phyloP scores from a whole-genome alignment of 2,888 invertebrate genomes.

The Lottia gigantea region DNA sequence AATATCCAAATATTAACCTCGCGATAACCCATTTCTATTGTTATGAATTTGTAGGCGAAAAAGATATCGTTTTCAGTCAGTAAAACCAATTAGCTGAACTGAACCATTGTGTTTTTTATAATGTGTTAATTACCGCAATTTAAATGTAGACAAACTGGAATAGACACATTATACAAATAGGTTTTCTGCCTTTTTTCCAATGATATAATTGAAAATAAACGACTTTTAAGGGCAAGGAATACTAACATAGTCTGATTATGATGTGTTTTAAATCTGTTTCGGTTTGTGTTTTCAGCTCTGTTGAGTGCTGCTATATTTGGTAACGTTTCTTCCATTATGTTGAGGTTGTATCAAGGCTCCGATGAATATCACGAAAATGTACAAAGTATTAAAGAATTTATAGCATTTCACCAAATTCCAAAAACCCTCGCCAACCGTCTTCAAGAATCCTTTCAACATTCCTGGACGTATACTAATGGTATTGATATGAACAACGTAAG shows the following conservation, averaged over 20 bases:
- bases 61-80: too few species aligned
- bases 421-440: constrained; percentile 66
- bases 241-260: background rate
- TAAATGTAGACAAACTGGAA: too few species aligned
- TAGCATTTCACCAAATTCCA: constrained; percentile 68
- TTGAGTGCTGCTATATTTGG: constrained; percentile 69
- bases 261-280: background rate
- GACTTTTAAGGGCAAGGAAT: too few species aligned
- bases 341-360: constrained; percentile 67
- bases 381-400: constrained; percentile 68
- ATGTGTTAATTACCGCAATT: too few species aligned
- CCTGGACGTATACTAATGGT: constrained; percentile 68
- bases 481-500: constrained; percentile 69
- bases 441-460: constrained; percentile 67
- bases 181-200: too few species aligned
- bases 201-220: too few species aligned
- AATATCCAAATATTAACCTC: too few species aligned
- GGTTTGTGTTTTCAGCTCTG: constrained; percentile 56
- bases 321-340: constrained; percentile 69
- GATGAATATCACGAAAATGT: constrained; percentile 68
- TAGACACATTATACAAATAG: too few species aligned
- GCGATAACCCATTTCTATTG: too few species aligned
- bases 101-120: too few species aligned
- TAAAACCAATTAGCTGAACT: too few species aligned
- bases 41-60: too few species aligned